phyloP scores from a whole-genome alignment of 2,113 vertebrate species.

The Sprattus sprattus region DNA sequence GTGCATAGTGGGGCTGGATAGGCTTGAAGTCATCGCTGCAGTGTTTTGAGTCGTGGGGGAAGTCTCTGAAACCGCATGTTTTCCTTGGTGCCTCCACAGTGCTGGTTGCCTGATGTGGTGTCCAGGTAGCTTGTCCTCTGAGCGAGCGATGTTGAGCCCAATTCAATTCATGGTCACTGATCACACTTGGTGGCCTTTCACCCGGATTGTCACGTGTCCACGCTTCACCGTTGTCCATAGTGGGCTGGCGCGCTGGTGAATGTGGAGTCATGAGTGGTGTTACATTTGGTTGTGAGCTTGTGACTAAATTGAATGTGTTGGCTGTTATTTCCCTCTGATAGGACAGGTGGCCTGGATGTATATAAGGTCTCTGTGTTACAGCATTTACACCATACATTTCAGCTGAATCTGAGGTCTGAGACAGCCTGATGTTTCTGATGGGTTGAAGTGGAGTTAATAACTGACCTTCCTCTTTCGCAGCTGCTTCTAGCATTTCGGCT shows the following conservation, averaged over 20 bases:
- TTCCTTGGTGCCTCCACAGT: no score
- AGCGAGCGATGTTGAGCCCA: no score
- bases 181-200: no score
- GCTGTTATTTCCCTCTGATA: background rate
- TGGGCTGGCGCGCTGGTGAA: background rate
- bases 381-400: slow-evolving; percentile 8
- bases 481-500: background rate
- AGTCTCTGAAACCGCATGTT: no score
- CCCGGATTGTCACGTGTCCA: no score
- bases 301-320: background rate
- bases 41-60: no score
- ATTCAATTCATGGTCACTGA: no score
- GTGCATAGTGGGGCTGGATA: no score
- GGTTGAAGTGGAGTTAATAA: background rate
- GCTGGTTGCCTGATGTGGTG: no score
- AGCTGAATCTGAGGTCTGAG: background rate
- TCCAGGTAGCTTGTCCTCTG: no score
- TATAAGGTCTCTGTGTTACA: background rate
- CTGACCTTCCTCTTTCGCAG: background rate
- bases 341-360: slow-evolving; percentile 18
- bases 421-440: background rate
- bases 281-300: background rate
- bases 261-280: background rate
- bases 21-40: no score
- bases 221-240: no score